Conservation (phyloP, 2,113 vertebrate species). For the Sterrhoptilus dennistouni region DNA sequence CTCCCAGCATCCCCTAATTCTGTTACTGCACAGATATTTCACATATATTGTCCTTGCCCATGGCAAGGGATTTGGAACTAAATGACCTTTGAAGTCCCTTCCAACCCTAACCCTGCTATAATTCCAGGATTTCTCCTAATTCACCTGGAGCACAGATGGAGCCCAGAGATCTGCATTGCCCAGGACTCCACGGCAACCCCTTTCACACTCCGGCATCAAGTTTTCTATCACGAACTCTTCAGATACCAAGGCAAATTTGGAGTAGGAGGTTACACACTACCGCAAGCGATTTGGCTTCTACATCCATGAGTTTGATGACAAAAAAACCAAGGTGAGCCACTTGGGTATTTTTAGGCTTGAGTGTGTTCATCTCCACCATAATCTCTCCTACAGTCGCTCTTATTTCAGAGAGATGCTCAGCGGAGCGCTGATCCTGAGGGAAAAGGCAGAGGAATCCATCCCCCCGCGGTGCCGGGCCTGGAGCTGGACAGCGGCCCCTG, state of each 20-base stretch:
- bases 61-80: neutral
- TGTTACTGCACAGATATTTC: neutral
- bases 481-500: neutral
- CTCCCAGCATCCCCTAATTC: neutral
- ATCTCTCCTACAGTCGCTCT: neutral
- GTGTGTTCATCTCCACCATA: neutral
- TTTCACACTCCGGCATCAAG: neutral
- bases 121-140: neutral
- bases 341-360: neutral
- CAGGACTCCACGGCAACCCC: neutral
- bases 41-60: neutral
- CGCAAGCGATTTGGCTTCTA: fast-evolving
- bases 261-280: neutral
- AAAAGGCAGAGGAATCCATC: too few relatives aligned
- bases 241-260: neutral
- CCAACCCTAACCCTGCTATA: neutral
- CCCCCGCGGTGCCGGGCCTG: too few relatives aligned
- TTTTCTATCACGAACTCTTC: neutral
- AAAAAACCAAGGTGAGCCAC: neutral
- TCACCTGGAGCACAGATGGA: neutral
- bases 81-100: neutral
- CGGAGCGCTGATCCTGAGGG: fast-evolving
- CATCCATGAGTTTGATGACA: neutral
- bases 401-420: neutral
- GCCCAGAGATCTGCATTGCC: neutral